phyloP scores from a whole-genome alignment of 2,113 vertebrate genomes.

The Scopus umbretta region DNA sequence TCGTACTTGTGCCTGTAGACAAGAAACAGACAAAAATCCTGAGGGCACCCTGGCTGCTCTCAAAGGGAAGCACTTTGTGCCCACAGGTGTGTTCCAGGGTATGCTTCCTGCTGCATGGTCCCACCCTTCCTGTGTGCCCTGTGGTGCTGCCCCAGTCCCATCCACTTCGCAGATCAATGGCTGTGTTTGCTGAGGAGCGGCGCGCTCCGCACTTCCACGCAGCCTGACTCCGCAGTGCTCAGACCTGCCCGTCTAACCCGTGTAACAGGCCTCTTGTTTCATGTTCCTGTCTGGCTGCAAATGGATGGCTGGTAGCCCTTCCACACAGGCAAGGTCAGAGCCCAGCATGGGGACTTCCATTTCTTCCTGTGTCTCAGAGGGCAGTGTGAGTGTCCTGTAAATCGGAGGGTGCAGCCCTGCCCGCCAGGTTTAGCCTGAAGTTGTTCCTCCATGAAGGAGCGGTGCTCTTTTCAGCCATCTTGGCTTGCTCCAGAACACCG shows the following conservation, averaged over 20 bases:
- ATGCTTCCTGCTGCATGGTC: neutral
- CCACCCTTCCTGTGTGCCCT: neutral
- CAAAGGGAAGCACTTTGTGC: neutral
- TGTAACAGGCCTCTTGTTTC: neutral
- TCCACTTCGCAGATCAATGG: too few relatives aligned
- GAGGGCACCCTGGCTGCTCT: neutral
- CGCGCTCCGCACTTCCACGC: neutral
- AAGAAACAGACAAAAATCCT: neutral
- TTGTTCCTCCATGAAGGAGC: neutral
- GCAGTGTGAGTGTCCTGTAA: neutral
- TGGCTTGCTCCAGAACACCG: neutral
- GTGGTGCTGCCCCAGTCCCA: neutral
- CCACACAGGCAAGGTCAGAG: neutral
- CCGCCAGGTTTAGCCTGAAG: neutral
- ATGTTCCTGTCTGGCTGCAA: neutral
- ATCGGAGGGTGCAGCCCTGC: neutral
- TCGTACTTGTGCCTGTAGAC: conserved; percentile 84
- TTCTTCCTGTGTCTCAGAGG: neutral
- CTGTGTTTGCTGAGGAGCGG: neutral
- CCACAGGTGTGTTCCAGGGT: neutral
- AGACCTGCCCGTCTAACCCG: neutral
- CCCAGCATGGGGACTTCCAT: accelerated
- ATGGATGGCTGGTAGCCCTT: neutral
- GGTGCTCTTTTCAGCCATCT: neutral
- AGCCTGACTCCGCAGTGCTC: neutral